Evolutionary conservation across 2,113 vertebrate genomes (phyloP).

Genomic region (Ochotona curzoniae): DNA sequence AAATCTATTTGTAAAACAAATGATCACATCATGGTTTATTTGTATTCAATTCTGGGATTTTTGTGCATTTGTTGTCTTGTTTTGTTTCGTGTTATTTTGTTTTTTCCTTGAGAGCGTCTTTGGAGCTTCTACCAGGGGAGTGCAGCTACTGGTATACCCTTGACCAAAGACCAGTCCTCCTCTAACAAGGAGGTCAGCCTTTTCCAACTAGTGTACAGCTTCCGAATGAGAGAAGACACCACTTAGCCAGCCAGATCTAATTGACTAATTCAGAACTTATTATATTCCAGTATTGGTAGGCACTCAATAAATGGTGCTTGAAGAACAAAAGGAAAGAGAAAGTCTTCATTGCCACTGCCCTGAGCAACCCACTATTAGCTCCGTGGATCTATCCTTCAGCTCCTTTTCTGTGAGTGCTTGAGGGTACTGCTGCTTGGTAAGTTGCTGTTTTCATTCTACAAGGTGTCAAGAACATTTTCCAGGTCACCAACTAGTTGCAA

Average conservation of each 20-base stretch:
- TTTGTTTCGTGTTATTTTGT: no score
- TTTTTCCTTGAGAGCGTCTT: no score
- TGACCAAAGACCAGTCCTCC: no score
- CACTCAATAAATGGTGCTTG: background rate
- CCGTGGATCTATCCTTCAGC: background rate
- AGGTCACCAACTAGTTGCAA: slow-evolving; percentile 35
- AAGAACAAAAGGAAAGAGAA: background rate
- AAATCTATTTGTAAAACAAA: background rate
- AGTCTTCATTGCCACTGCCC: background rate
- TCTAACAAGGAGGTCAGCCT: no score
- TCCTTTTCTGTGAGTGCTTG: background rate
- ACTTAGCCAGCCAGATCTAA: no score
- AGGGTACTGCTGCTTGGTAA: background rate
- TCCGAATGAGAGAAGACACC: no score
- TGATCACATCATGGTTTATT: background rate
- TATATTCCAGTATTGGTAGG: background rate
- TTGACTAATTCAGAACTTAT: background rate
- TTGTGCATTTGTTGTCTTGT: background rate
- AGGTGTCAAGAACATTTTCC: slow-evolving; percentile 15
- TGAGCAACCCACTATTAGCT: background rate
- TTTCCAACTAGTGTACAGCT: no score
- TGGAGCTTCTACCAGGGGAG: no score
- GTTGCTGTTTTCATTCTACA: slow-evolving; percentile 60
- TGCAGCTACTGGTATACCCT: no score
- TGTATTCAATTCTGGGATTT: background rate